phyloP scores from a whole-genome alignment of 2,797 vertebrate genomes.

The Strix occidentalis region DNA sequence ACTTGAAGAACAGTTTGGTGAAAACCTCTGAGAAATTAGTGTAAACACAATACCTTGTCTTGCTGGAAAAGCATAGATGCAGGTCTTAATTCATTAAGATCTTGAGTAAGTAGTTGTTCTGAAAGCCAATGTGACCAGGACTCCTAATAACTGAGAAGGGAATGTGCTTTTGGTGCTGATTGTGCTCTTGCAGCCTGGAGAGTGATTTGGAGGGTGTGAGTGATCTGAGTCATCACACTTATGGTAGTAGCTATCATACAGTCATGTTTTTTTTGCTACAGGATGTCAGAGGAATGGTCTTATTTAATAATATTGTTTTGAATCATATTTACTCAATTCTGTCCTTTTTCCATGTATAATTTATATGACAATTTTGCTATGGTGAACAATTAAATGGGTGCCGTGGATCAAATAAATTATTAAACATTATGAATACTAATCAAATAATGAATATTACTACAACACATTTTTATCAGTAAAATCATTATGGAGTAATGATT shows the following conservation, averaged over 20 bases:
- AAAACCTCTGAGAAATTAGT: neutral
- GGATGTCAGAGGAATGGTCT: neutral
- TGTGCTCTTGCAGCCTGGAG: neutral
- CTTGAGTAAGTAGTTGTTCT: neutral
- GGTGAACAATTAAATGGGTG: neutral
- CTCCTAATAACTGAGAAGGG: neutral
- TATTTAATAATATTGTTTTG: neutral
- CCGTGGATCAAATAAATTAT: neutral
- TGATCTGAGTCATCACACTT: rapidly evolving
- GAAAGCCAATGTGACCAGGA: neutral
- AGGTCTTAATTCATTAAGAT: neutral
- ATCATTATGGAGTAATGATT: neutral
- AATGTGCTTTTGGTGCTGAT: rapidly evolving
- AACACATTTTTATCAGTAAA: neutral
- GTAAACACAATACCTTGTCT: rapidly evolving
- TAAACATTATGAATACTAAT: neutral
- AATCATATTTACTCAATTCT: neutral
- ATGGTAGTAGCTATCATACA: rapidly evolving
- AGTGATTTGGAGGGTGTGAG: neutral
- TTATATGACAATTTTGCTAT: neutral
- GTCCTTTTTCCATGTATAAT: neutral
- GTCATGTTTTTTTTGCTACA: neutral
- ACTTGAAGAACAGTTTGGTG: neutral
- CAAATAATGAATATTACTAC: neutral
- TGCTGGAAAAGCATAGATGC: neutral